A percentile compares a stretch with the other conserved stretches of the same genome.
Evolutionary conservation across 2,888 invertebrate genomes (phyloP).

Genomic region (Eupithecia dodoneata): DNA sequence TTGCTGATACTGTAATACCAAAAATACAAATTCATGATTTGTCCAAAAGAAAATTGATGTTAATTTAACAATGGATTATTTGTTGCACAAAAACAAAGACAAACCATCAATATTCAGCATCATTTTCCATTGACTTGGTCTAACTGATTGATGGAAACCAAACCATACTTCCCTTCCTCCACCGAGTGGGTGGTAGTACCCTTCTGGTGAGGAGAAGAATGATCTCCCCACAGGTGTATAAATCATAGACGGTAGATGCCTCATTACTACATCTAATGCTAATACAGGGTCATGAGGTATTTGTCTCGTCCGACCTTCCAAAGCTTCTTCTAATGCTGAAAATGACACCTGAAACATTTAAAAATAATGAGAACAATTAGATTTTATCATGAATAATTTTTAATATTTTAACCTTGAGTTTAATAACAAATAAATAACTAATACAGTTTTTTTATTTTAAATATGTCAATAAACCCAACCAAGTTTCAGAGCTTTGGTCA

Average conservation of each 20-base stretch:
- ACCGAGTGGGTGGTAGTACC: conserved; percentile 97
- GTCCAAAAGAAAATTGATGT: background rate
- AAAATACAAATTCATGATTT: background rate
- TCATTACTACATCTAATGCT: conserved; percentile 99
- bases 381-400: background rate
- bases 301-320: conserved; percentile 97
- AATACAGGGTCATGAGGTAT: conserved; percentile 99
- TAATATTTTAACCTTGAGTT: background rate
- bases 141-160: conserved; percentile 99
- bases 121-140: conserved; percentile 99
- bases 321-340: conserved; percentile 98
- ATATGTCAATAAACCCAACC: background rate
- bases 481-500: background rate
- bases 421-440: background rate
- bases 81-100: conserved; percentile 37
- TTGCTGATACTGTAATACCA: conserved; percentile 93
- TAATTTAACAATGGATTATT: background rate
- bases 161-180: conserved; percentile 99
- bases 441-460: background rate
- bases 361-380: background rate
- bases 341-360: conserved; percentile 88
- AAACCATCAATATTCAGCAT: conserved; percentile 99
- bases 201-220: conserved; percentile 99
- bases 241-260: conserved; percentile 99
- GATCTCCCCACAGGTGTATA: conserved; percentile 99